Evolutionary conservation across 1,140 invertebrate genomes (phyloP).

Genomic region (Ceratosolen fusciceps): DNA sequence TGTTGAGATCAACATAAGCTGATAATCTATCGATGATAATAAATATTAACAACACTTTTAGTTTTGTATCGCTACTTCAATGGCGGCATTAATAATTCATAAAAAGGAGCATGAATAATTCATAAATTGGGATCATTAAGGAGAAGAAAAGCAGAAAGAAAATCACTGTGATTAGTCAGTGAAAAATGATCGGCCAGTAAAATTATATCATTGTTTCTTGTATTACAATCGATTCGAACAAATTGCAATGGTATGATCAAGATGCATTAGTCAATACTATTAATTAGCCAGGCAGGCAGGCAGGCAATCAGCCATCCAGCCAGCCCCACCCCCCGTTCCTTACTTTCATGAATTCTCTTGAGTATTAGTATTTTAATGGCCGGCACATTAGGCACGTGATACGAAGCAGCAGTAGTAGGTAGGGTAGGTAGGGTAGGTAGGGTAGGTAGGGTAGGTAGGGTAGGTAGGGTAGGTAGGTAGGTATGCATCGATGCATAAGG

Average conservation of each 20-base stretch:
- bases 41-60: background rate
- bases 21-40: background rate
- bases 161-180: constrained; percentile 18
- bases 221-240: constrained; percentile 12
- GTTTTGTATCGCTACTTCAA: constrained; percentile 10
- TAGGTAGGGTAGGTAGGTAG: too few species aligned
- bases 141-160: constrained; percentile 28
- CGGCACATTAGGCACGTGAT: too few species aligned
- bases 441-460: too few species aligned
- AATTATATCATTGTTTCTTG: constrained; percentile 42
- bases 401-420: too few species aligned
- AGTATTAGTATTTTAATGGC: too few species aligned
- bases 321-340: too few species aligned
- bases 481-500: background rate
- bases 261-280: too few species aligned
- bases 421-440: too few species aligned
- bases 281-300: too few species aligned
- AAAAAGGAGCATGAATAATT: constrained; percentile 45
- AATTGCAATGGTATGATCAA: constrained; percentile 17
- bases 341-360: too few species aligned
- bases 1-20: background rate
- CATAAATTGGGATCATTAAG: constrained; percentile 23
- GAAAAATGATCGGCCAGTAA: background rate
- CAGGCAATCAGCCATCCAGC: too few species aligned
- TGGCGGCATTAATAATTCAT: constrained; percentile 10